Conservation (phyloP, 2,113 vertebrate species). For the Ameiurus melas region DNA sequence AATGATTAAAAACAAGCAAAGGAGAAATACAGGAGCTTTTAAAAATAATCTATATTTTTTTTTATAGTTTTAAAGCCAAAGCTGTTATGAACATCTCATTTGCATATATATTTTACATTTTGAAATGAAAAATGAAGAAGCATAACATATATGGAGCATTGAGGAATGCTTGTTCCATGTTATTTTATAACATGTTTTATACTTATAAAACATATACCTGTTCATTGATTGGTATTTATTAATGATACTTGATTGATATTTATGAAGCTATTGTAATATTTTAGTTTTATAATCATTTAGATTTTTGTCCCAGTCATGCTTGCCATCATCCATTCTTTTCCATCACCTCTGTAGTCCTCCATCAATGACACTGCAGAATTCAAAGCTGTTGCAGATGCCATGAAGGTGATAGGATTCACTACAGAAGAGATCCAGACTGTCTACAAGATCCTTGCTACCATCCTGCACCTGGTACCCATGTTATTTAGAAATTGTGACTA, state of each 20-base stretch:
- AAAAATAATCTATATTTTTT: too few species aligned
- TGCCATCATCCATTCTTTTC: neutral
- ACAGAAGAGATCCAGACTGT: slow-evolving; percentile 91
- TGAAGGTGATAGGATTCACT: slow-evolving; percentile 97
- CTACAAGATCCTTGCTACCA: slow-evolving; percentile 91
- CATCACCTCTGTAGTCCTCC: slow-evolving; percentile 73
- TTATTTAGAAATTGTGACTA: neutral
- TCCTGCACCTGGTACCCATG: slow-evolving; percentile 88
- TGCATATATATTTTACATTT: neutral
- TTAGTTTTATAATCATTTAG: neutral
- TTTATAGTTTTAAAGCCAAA: neutral
- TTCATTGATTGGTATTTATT: neutral
- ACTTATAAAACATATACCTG: neutral
- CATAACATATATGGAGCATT: neutral
- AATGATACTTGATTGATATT: neutral
- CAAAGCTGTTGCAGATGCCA: slow-evolving; percentile 92
- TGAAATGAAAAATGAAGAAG: neutral
- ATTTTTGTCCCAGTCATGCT: neutral
- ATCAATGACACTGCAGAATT: slow-evolving; percentile 90
- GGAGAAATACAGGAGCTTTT: neutral
- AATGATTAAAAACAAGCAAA: neutral
- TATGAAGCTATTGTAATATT: neutral
- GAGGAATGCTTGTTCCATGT: neutral
- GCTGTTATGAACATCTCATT: neutral
- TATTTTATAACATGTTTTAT: too few species aligned